Evolutionary conservation across 2,113 vertebrate genomes (phyloP), one percentile per base, ranked within the genome.

Genomic region (Zeus faber): DNA sequence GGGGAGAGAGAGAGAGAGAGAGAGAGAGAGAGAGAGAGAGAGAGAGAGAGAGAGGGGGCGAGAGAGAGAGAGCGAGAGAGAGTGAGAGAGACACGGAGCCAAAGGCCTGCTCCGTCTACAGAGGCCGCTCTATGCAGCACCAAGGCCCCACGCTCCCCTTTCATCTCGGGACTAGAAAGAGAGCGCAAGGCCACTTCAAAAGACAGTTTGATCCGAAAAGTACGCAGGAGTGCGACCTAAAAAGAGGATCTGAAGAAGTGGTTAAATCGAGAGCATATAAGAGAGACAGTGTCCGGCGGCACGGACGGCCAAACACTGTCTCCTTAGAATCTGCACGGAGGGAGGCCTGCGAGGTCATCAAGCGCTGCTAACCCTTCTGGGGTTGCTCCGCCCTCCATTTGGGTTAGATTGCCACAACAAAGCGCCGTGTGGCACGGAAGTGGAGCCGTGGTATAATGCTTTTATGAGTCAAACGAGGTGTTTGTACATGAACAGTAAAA

Each of bases 141-240:
- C 46, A 31, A 21, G 67, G 74, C 75, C 76, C 77, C n/a, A 22
- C 52, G 70, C 62, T 62, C 65, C 63, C 70, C 83, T 83, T 90
- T 90, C 85, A 90, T 87, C 81, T 87, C 51, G 40, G 69, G 62
- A 80, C 71, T 18, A 80, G 76, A 80, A 73, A 67, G 73, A 81
- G 56, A 70, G 64, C 66, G 72, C 72, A 66, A 70, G 65, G 57
- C 52, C 44, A 79, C 84, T 86, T 89, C 85, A 85, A 87, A 86
- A 77, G 78, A 52, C 52, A 66, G 84, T 89, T 88, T 89, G 86
- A 89, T 88, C 80, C 84, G 64, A 63, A 61, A 69, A 78, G 74
- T 62, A 76, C 72, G 79, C 80, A 69, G 65, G 70, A 80, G 74
- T 60, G 31, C 67, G 58, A 56, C 61, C 67, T 66, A 76, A 72